Conservation (phyloP, 1,140 invertebrate genomes). For the Nixonia krombeini region DNA sequence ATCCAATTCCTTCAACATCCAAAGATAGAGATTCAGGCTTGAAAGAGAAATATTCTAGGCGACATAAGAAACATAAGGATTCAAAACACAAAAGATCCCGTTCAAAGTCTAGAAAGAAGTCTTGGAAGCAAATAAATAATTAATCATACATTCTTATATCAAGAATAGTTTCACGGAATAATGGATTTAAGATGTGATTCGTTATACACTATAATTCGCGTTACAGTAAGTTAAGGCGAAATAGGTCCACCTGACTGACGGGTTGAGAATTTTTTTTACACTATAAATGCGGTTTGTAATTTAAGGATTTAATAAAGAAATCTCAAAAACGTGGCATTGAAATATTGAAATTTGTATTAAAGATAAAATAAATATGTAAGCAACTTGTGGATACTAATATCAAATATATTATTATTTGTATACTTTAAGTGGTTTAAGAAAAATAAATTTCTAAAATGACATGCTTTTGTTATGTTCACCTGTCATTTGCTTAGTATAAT, state of each 20-base stretch:
- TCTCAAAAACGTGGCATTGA: not conserved
- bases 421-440: not conserved
- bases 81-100: constrained; percentile 37
- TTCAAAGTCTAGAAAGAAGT: constrained; percentile 35
- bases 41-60: constrained; percentile 24
- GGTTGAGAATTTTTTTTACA: not conserved
- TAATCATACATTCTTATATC: too few species aligned
- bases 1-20: constrained; percentile 19
- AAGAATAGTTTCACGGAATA: too few species aligned
- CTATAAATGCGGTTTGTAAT: not conserved
- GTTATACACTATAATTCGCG: too few species aligned
- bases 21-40: constrained; percentile 50
- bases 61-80: constrained; percentile 36
- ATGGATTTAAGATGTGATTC: too few species aligned
- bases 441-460: too few species aligned
- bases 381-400: not conserved
- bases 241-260: not conserved
- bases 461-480: too few species aligned
- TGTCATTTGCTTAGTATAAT: not conserved
- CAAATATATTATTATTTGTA: not conserved
- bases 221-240: too few species aligned
- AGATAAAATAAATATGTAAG: not conserved
- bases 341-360: not conserved
- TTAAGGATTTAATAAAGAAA: not conserved
- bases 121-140: not conserved